These are phyloP conservation scores for Lacerta viridis DNA, from an alignment of 2,797 vertebrate species.

Conservation along the genomic window DNA sequence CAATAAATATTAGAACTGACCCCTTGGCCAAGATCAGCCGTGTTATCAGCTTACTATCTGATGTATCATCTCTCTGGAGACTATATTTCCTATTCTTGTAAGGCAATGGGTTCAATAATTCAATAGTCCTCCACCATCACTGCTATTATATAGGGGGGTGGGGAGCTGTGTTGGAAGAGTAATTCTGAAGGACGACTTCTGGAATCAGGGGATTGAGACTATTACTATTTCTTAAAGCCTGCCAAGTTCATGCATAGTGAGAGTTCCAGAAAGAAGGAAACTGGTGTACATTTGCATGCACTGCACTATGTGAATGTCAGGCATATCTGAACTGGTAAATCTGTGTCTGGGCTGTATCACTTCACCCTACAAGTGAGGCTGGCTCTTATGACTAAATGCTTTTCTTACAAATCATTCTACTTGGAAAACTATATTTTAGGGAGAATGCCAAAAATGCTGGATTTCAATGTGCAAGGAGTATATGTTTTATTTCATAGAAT, in stretches of 20 bases:
- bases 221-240: neutral
- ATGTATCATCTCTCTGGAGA: conserved; percentile 33
- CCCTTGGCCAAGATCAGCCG: conserved; percentile 52
- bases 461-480: neutral
- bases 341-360: neutral
- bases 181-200: conserved; percentile 11
- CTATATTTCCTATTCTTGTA: conserved; percentile 19
- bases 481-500: no score
- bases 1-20: conserved; percentile 53
- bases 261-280: neutral
- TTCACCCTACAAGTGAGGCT: neutral
- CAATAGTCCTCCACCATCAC: conserved; percentile 26
- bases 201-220: conserved; percentile 15
- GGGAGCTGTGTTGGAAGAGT: neutral
- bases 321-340: neutral
- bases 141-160: neutral
- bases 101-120: conserved; percentile 39
- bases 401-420: neutral
- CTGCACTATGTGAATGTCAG: neutral
- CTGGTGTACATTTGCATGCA: neutral
- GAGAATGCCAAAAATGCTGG: neutral
- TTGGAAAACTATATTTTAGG: neutral
- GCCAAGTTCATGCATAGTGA: neutral
- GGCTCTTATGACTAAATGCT: neutral
- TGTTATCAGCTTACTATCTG: conserved; percentile 61